Percentiles rank a stretch among this genome's conserved stretches.
Evolutionary conservation across 2,113 vertebrate genomes (phyloP).

Genomic region (Zapornia atra): DNA sequence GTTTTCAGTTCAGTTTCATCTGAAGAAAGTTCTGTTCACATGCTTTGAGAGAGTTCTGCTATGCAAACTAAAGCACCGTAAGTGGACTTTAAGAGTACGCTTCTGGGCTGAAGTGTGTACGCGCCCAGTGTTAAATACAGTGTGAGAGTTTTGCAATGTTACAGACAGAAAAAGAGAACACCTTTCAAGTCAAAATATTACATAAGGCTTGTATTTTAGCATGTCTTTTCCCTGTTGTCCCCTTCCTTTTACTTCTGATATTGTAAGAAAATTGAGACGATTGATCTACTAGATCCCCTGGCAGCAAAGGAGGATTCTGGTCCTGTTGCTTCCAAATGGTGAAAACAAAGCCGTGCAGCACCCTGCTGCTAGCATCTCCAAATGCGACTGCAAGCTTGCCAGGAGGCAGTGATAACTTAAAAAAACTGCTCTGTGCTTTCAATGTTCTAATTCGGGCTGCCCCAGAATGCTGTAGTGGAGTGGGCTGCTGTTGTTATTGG

Average conservation of each 20-base stretch:
- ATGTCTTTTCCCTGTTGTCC: background rate
- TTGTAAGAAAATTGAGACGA: background rate
- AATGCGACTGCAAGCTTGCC: background rate
- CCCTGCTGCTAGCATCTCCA: background rate
- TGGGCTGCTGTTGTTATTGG: rapidly evolving
- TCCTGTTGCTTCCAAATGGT: background rate
- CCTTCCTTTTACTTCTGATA: background rate
- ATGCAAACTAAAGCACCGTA: background rate
- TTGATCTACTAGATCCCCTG: background rate
- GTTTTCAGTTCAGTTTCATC: background rate
- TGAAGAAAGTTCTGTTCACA: background rate
- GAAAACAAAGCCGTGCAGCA: background rate
- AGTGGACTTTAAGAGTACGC: background rate
- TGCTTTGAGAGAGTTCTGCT: background rate
- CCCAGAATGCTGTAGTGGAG: background rate
- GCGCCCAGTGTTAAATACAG: background rate
- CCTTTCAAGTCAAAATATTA: background rate
- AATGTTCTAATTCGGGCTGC: background rate
- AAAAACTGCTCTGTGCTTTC: background rate
- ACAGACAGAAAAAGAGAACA: background rate
- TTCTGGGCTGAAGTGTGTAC: background rate
- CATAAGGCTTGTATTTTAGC: background rate
- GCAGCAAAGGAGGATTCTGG: background rate
- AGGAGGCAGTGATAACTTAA: background rate
- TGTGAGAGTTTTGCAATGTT: background rate